Base-by-base conservation (phyloP, 1,140 invertebrate genomes). In the Drosophila malerkotliana region DNA sequence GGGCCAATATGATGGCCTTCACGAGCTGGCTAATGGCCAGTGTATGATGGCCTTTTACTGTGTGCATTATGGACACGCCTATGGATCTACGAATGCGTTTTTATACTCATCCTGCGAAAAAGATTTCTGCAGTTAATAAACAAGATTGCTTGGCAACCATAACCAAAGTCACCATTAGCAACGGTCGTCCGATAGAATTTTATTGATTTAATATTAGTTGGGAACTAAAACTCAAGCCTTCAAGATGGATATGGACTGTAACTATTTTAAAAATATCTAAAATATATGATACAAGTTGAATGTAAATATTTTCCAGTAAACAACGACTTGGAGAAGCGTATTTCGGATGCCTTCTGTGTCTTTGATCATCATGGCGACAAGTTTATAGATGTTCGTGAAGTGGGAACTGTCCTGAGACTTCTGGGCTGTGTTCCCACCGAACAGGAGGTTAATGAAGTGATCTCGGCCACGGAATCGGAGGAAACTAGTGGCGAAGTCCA, bases 291-390 rank as follows among this genome's bases (percentile, higher is more conserved):
- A 24, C 3, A 12, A n/a, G 0, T 14, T 1, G 24, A 21, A 3
- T 10, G 0, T 8, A 4, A 8, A 10, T 28, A n/a, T 5, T 18
- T 53, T 8, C 10, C 75, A 84, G 91, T 93, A 18, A 93, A 92
- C 47, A 94, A 93, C 72, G 95, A 95, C 68, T 92, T 97, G 72
- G 95, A 96, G 79, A 95, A 95, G 78, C 94, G 94, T 92, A 96
- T 98, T 53, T 95, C 94, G 4, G 96, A 97, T 80, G 96, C 96
- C n/a, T 98, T 98, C 92, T 95, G 96, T 87, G 94, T 98, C 8
- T 98, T 98, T 91, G 97, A 98, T 92, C 96, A 96, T 93, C 95
- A 96, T 72, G 95, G 95, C 58, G 97, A 95, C 79, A 96, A 96
- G 93, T 95, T 96, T 14, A 96, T 98, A 4, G 97, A 98, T 93